A percentile compares a stretch with the other conserved stretches of the same genome.
phyloP scores from a whole-genome alignment of 2,888 invertebrate genomes.

The Clitarchus hookeri region DNA sequence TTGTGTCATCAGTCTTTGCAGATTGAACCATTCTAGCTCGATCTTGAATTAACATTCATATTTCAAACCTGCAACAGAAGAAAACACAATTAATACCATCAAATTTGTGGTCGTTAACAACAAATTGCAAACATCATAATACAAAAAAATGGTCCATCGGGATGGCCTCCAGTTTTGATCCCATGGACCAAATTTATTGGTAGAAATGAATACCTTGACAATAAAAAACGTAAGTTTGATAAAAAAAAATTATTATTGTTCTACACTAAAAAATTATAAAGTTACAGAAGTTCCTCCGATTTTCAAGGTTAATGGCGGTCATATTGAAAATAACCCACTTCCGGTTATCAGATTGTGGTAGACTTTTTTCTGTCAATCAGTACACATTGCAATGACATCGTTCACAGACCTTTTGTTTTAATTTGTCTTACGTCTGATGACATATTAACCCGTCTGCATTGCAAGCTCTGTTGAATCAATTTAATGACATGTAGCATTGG shows the following conservation, averaged over 20 bases:
- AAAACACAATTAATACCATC: too few relatives aligned
- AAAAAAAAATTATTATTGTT: not conserved
- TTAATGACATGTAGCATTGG: too few relatives aligned
- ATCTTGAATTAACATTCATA: too few relatives aligned
- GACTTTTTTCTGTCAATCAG: not conserved
- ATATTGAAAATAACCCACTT: not conserved
- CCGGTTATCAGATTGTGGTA: not conserved
- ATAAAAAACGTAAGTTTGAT: not conserved
- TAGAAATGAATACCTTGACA: not conserved
- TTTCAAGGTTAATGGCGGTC: constrained; percentile 2
- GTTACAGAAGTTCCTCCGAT: not conserved
- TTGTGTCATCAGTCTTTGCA: too few relatives aligned
- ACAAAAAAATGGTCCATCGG: not conserved
- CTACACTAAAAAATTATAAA: not conserved
- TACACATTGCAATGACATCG: not conserved
- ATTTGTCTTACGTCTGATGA: not conserved
- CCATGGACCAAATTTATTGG: not conserved
- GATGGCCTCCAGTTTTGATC: not conserved
- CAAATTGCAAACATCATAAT: too few relatives aligned
- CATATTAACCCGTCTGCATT: too few relatives aligned
- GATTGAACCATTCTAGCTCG: too few relatives aligned
- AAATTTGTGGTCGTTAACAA: too few relatives aligned
- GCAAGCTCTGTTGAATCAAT: too few relatives aligned
- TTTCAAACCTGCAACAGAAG: too few relatives aligned
- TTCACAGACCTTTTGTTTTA: not conserved